These are phyloP conservation scores for Montipora efflorescens DNA, from an alignment of 64 coral and sea anemone species.

Conservation along the genomic window DNA sequence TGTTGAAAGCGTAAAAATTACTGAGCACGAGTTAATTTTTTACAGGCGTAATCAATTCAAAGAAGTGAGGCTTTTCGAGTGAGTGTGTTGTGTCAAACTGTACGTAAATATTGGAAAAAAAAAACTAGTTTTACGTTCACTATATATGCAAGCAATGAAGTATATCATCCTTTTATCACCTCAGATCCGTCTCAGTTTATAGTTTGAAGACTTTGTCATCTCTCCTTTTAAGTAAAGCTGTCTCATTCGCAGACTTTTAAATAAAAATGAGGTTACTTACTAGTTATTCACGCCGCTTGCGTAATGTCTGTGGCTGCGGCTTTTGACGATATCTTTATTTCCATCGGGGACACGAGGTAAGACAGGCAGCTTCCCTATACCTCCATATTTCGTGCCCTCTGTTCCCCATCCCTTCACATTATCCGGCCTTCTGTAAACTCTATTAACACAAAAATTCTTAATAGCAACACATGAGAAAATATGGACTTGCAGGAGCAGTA, in stretches of 20 bases:
- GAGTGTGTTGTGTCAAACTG: too few relatives aligned
- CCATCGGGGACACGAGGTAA: background rate
- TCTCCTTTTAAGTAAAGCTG: background rate
- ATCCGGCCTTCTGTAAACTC: constrained; percentile 25
- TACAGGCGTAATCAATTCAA: too few relatives aligned
- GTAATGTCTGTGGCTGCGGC: constrained; percentile 19
- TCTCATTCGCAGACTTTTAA: background rate
- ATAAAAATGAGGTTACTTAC: background rate
- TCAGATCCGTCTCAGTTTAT: too few relatives aligned
- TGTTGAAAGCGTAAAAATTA: too few relatives aligned
- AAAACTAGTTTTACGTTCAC: too few relatives aligned
- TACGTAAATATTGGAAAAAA: too few relatives aligned
- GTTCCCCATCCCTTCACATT: constrained; percentile 26
- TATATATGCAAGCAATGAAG: too few relatives aligned
- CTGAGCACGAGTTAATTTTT: too few relatives aligned
- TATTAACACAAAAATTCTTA: background rate
- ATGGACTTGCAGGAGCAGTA: too few relatives aligned
- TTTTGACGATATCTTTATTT: background rate
- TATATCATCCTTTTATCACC: too few relatives aligned
- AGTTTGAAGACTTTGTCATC: too few relatives aligned
- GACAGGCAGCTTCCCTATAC: constrained; percentile 29
- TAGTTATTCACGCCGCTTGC: constrained; percentile 8
- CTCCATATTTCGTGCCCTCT: constrained; percentile 35
- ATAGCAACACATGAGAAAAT: background rate
- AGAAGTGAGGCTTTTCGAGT: too few relatives aligned